Evolutionary conservation across 2,113 vertebrate species (phyloP).

Genomic region (Vireo altiloquus): DNA sequence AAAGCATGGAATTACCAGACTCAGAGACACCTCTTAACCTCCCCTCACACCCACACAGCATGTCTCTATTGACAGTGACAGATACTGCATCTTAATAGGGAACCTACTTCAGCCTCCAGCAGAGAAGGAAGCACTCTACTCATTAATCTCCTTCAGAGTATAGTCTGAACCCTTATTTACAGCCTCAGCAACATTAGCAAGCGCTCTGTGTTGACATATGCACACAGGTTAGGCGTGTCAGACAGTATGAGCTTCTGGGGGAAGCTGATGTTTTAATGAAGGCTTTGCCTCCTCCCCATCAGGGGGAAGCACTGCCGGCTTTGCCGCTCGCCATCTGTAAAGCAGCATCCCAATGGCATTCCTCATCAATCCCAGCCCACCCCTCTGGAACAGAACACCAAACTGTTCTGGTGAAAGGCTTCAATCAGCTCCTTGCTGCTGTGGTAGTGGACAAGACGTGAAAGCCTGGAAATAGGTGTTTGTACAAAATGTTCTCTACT

Average conservation of each 20-base stretch:
- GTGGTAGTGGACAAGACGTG: background rate
- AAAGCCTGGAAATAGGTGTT: background rate
- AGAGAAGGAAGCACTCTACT: constrained; percentile 48
- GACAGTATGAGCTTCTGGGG: constrained; percentile 7
- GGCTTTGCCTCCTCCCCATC: background rate
- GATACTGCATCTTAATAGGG: constrained; percentile 63
- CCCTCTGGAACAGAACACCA: background rate
- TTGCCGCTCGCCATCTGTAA: background rate
- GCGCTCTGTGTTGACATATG: constrained; percentile 46
- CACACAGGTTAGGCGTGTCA: constrained; percentile 54
- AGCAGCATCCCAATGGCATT: background rate
- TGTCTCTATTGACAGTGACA: constrained; percentile 65
- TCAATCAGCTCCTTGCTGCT: background rate
- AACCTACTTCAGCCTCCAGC: constrained; percentile 53
- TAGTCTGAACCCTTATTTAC: constrained; percentile 53
- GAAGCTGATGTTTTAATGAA: constrained; percentile 54
- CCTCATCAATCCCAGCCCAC: background rate
- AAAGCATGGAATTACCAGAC: constrained; percentile 31
- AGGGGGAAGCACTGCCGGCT: background rate
- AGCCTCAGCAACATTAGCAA: constrained; percentile 53
- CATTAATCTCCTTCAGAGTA: constrained; percentile 58
- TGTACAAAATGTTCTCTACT: background rate
- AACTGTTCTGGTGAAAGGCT: background rate
- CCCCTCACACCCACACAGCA: constrained; percentile 47
- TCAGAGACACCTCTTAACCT: constrained; percentile 46